A percentile compares a stretch with the other conserved stretches of the same genome.
Evolutionary conservation across 2,888 invertebrate species (phyloP).

Genomic region (Drosophila heteroneura): DNA sequence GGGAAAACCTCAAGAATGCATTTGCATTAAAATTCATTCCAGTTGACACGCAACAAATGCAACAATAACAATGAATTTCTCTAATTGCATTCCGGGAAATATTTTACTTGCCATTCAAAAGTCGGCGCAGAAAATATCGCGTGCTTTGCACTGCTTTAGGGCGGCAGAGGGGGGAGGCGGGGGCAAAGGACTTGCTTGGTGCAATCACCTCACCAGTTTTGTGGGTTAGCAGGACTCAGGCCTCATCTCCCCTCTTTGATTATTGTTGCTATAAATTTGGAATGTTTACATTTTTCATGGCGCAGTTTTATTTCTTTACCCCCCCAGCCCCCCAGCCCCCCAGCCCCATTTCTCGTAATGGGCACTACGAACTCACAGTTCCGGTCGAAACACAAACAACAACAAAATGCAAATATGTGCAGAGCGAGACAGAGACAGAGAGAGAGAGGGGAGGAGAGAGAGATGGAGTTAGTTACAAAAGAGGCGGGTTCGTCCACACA

Average conservation of each 20-base stretch:
- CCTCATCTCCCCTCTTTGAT: neutral
- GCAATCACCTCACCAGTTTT: slow-evolving; percentile 67
- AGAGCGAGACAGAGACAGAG: neutral
- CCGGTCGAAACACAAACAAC: slow-evolving; percentile 58
- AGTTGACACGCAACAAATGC: slow-evolving; percentile 45
- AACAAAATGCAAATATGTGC: slow-evolving; percentile 53
- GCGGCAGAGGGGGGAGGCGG: neutral
- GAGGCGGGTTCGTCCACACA: slow-evolving; percentile 4
- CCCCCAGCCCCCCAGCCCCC: neutral
- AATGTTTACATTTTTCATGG: slow-evolving; percentile 72
- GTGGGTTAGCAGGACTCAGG: slow-evolving; percentile 65
- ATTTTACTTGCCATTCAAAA: slow-evolving; percentile 20
- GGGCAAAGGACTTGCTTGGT: slow-evolving; percentile 25
- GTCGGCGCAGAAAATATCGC: slow-evolving; percentile 48
- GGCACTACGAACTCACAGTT: slow-evolving; percentile 78
- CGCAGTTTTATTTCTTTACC: slow-evolving; percentile 8
- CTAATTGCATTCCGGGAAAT: slow-evolving; percentile 37
- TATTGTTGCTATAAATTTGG: slow-evolving; percentile 55
- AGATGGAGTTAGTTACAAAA: neutral
- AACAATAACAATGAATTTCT: slow-evolving; percentile 12
- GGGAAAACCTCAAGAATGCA: slow-evolving; percentile 17
- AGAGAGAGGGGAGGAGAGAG: neutral
- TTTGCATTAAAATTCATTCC: slow-evolving; percentile 28
- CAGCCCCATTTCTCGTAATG: slow-evolving; percentile 59
- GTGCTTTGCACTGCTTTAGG: slow-evolving; percentile 35